Evolutionary conservation across 2,797 vertebrate genomes (phyloP).

Genomic region (Etheostoma nigrum): DNA sequence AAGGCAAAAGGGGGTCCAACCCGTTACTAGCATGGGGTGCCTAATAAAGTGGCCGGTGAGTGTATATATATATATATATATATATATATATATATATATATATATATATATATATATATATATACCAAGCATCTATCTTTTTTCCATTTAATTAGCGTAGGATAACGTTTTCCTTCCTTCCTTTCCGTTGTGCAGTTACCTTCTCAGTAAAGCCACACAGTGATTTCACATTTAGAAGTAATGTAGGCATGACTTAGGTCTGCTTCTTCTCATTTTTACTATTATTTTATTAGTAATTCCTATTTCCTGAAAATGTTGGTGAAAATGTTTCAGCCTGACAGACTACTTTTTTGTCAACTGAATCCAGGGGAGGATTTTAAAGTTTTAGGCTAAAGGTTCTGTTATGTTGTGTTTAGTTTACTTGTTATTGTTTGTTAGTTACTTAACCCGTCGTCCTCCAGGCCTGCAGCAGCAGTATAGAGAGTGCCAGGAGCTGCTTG

Average conservation of each 20-base stretch:
- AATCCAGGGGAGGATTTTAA: not conserved
- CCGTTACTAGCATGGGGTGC: too few species aligned
- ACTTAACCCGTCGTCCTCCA: slow-evolving; percentile 85
- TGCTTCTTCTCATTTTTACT: not conserved
- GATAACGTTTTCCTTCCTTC: slow-evolving; percentile 26
- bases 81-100: too few species aligned
- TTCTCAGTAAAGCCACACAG: slow-evolving; percentile 8
- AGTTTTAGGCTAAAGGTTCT: not conserved
- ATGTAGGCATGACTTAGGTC: not conserved
- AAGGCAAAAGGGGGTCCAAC: too few species aligned
- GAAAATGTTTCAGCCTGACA: not conserved
- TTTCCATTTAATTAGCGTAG: slow-evolving; percentile 21
- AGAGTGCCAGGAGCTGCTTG: slow-evolving; percentile 96
- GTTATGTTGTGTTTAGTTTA: slow-evolving; percentile 11
- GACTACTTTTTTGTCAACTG: slow-evolving; percentile 1
- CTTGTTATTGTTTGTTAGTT: slow-evolving; percentile 39
- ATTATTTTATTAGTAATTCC: not conserved
- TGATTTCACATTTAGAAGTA: slow-evolving; percentile 4
- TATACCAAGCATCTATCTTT: slow-evolving; percentile 25
- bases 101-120: slow-evolving; percentile 3
- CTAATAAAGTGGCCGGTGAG: too few species aligned
- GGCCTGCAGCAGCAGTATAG: slow-evolving; percentile 95
- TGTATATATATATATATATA: too few species aligned
- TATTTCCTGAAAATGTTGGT: not conserved
- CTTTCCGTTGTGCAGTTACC: slow-evolving; percentile 15